Evolutionary conservation across 2,113 vertebrate species (phyloP), one percentile per base, ranked within the genome.

Genomic region (Oryzias celebensis): DNA sequence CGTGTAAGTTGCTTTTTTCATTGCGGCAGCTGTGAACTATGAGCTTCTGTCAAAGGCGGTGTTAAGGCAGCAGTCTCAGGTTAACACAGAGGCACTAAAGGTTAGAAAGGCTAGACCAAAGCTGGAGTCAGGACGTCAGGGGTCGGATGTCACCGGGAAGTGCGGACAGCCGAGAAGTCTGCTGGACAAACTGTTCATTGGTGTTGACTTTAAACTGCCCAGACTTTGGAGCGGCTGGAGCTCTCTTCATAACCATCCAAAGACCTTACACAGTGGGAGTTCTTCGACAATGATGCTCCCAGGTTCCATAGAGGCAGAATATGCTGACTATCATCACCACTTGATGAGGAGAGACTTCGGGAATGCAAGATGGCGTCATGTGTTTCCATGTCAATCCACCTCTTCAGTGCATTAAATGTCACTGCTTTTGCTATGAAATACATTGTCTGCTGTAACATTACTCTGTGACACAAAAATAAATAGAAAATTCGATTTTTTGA

Each of bases 241-340:
- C 65, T 61, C 66, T 73, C 50, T 24, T 26, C 50, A 2, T 70
- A 67, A 77, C 58, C 14, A 22, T 41, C 56, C 44, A 8, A 1
- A 68, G 75, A 69, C 58, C 53, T 18, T 49, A 24, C 79, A 51
- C 73, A 69, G 73, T 61, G 52, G 71, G 80, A 58, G 79, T 65
- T 70, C 70, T 73, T 59, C 16, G 36, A 83, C 73, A 66, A 53
- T 17, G 68, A 84, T 73, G 70, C 75, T 77, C 64, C 61, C 55
- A 65, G 81, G 75, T 71, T 77, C 60, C 47, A 77, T 63, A 13
- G 78, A 63, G 66, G 66, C 62, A 62, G 71, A 81, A 81, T 68
- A 75, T 75, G 62, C 75, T 78, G 77, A 83, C 65, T 83, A 77
- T 88, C 87, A 86, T 75, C 78, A 73, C 76, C 69, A 68, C 72